Evolutionary conservation across 2,888 invertebrate genomes (phyloP).

Genomic region (Willowsia nigromaculata): DNA sequence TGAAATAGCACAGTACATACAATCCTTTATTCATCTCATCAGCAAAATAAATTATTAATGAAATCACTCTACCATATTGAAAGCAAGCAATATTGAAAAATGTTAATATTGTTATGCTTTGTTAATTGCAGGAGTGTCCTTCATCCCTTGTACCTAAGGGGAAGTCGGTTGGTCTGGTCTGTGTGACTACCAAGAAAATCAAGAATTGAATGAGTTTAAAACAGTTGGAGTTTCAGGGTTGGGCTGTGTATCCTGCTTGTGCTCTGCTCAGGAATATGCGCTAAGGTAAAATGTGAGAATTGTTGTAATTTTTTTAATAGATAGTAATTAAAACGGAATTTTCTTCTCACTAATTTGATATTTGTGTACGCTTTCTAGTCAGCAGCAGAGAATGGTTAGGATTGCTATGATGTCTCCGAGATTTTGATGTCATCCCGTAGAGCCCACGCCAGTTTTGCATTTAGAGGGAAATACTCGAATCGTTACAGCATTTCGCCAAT

Average conservation of each 20-base stretch:
- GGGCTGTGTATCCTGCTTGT: background rate
- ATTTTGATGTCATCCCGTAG: background rate
- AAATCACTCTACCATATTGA: no score
- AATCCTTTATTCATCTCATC: no score
- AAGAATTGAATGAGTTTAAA: slow-evolving; percentile 1
- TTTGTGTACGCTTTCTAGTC: no score
- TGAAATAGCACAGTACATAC: no score
- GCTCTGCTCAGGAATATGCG: no score
- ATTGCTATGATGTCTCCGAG: background rate
- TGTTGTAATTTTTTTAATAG: no score
- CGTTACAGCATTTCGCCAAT: background rate
- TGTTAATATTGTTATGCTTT: background rate
- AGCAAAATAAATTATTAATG: no score
- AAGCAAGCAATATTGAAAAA: no score
- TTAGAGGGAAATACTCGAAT: background rate
- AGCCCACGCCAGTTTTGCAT: background rate
- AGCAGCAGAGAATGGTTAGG: no score
- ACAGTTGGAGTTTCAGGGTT: background rate
- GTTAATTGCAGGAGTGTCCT: background rate
- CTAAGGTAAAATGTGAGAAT: no score
- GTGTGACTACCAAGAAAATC: slow-evolving; percentile 57
- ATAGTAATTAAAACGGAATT: no score
- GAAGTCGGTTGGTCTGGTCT: slow-evolving; percentile 62
- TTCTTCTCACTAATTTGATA: no score
- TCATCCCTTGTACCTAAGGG: slow-evolving; percentile 28